Evolutionary conservation across 2,113 vertebrate genomes (phyloP), one percentile per base, ranked within the genome.

Genomic region (Fukomys damarensis): DNA sequence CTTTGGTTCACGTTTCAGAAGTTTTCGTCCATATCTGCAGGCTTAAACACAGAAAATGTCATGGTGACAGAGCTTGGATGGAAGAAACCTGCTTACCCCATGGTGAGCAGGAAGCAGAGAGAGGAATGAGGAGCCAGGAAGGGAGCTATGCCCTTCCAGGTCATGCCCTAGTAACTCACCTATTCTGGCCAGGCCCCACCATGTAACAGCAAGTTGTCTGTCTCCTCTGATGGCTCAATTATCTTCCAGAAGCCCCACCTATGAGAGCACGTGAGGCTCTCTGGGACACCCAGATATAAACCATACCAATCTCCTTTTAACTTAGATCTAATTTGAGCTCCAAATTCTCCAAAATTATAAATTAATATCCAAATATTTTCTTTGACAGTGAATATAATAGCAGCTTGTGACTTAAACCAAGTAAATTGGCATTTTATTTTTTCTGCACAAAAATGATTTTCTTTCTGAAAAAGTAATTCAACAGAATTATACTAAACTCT

Each of bases 401-500:
- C 54, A 85, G 20, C 3, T 79, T 86, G 4, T 84, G 13, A 35
- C 38, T 94, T 96, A 94, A 93, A 46, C 16, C 14, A 84, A 89
- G 7, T 46, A 8, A 79, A 24, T 54, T 94, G 19, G 28, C 10
- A 20, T 28, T 68, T 63, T 93, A 58, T 61, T 30, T 2, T 0
- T 13, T 87, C 13, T 16, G 0, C 26, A 10, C 22, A 17, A 97
- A 97, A 35, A 14, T 70, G 7, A 13, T n/a, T 94, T 88, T 89
- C 43, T 1, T 2, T 10, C 7, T 63, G 58, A 82, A 82, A 97
- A 89, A 2, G 7, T 52, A 43, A 0, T 52, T 81, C 65, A 86
- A 46, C 79, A 93, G 83, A 98, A 95, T 92, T 79, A 88, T 19
- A 84, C 3, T n/a, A 70, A 8, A 9, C 1, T 92, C 83, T 97